Evolutionary conservation across 2,113 vertebrate species (phyloP), one percentile per base, ranked within the genome.

Genomic region (Bostrychus sinensis): DNA sequence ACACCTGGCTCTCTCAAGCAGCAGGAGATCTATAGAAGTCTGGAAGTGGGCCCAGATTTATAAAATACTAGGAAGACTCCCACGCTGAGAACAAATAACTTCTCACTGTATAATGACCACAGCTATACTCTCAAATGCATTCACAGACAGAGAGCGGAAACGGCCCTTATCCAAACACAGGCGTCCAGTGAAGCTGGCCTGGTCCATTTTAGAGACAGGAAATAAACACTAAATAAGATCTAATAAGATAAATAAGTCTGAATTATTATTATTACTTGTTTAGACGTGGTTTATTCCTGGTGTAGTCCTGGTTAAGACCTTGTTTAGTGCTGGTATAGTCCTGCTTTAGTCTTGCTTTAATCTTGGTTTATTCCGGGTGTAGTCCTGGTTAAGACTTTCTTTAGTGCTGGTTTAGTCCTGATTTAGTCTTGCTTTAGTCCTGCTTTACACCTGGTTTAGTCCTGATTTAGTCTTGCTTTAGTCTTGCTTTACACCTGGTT

Each of bases 1-100:
- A 75, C 78, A 70, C 66, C 78, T 82, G 70, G 59, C 48, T 65
- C 26, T 22, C 54, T 9, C 59, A 16, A 64, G 56, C 37, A 54
- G 61, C 20, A 48, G 30, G 77, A 71, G 56, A 41, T 61, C 26
- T 36, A 51, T 53, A 53, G 60, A 19, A 32, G 7, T 43, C 39
- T 82, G 70, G 72, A 64, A 6, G 10, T 1, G 4, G 62, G 70
- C 75, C 79, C 72, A 73, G 64, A 62, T 19, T 56, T 50, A 42
- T 16, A 25, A 75, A 70, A 42, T 39, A 58, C 62, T 2, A 56
- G 68, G 39, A 70, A 34, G 62, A 71, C 70, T 72, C 69, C 66
- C 71, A 81, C 58, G 9, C 61, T 57, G 54, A 67, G 45, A 43
- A 69, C 50, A 62, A 66, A 67, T 50, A 62, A 73, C 39, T 68